phyloP scores from a whole-genome alignment of 2,888 invertebrate species.

The Ypsolopha sequella region DNA sequence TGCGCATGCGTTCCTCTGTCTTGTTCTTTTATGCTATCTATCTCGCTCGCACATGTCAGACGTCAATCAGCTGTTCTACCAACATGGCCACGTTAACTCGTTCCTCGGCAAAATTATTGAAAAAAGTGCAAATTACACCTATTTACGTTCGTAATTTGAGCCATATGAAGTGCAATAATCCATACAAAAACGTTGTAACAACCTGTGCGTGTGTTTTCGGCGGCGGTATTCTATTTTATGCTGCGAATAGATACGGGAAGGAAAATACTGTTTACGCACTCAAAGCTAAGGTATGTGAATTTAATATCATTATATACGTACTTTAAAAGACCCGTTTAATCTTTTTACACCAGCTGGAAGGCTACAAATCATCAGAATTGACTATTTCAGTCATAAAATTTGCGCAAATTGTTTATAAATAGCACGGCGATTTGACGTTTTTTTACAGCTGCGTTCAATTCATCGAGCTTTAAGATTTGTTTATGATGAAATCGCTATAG shows the following conservation, averaged over 20 bases:
- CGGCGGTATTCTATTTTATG: constrained; percentile 47
- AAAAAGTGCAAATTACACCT: constrained; percentile 43
- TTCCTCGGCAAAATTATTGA: constrained; percentile 49
- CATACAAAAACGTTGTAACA: constrained; percentile 33
- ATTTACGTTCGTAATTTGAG: constrained; percentile 41
- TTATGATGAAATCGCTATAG: no score
- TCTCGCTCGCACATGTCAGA: constrained; percentile 6
- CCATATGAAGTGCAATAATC: constrained; percentile 35
- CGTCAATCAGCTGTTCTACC: constrained; percentile 29
- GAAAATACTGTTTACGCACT: constrained; percentile 54
- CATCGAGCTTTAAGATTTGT: not conserved
- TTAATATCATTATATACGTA: no score
- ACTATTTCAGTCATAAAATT: no score
- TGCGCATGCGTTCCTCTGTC: not conserved
- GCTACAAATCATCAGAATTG: not conserved
- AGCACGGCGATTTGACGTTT: constrained; percentile 32
- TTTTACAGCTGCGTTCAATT: not conserved
- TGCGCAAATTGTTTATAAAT: constrained; percentile 35
- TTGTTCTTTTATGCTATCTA: no score
- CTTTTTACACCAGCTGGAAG: not conserved
- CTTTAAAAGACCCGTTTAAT: no score
- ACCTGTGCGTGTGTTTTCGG: constrained; percentile 58
- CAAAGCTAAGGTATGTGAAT: constrained; percentile 53
- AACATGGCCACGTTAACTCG: constrained; percentile 67
- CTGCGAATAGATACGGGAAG: constrained; percentile 39